Conservation (phyloP, 1,140 invertebrate genomes). For the Drosophila sturtevanti region DNA sequence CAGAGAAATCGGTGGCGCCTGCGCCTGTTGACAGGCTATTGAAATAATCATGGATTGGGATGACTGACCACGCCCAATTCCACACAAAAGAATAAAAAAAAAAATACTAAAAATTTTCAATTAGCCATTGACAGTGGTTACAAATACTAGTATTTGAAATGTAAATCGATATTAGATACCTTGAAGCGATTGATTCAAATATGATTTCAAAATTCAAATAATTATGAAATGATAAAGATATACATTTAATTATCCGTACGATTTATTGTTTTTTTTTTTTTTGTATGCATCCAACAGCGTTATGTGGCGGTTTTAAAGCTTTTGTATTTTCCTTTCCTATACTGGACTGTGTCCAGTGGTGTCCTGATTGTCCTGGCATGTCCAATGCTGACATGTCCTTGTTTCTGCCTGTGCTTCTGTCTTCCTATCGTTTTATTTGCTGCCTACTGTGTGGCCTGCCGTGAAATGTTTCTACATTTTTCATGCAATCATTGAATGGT, state of each 20-base stretch:
- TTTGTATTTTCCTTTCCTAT: neutral
- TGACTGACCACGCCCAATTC: neutral
- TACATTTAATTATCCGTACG: too few relatives aligned
- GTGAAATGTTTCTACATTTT: slow-evolving; percentile 48
- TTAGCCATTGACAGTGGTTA: slow-evolving; percentile 5
- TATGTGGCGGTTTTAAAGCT: neutral
- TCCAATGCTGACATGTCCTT: slow-evolving; percentile 1
- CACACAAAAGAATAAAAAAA: neutral
- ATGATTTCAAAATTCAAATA: neutral
- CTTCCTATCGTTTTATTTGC: slow-evolving; percentile 9
- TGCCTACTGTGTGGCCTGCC: slow-evolving; percentile 23
- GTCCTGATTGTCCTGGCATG: too few relatives aligned
- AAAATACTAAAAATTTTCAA: slow-evolving; percentile 4
- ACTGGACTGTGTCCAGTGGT: neutral
- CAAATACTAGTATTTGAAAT: too few relatives aligned
- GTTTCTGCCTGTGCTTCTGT: slow-evolving; percentile 1
- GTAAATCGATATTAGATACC: too few relatives aligned
- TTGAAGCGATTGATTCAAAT: neutral
- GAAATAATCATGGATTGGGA: slow-evolving; percentile 3
- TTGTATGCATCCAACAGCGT: too few relatives aligned
- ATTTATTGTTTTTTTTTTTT: neutral
- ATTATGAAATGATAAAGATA: too few relatives aligned
- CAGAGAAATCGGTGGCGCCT: neutral
- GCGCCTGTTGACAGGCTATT: slow-evolving; percentile 18
- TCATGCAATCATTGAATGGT: slow-evolving; percentile 44